phyloP scores from a whole-genome alignment of 2,888 invertebrate species.

The Prenolepis imparis region DNA sequence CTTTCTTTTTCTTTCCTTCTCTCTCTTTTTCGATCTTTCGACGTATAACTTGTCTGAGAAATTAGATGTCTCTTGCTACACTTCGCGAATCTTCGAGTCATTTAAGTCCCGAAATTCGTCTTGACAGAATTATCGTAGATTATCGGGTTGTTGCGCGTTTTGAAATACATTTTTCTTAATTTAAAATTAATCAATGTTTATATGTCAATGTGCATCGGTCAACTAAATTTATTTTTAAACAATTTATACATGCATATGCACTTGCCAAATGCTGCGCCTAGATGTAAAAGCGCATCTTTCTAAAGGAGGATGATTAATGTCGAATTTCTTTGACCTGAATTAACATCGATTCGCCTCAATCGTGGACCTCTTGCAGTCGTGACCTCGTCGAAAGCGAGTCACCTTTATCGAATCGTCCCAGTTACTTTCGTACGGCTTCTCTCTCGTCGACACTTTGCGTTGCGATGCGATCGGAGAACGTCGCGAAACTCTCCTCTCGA shows the following conservation, averaged over 20 bases:
- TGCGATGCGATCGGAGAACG: conserved; percentile 56
- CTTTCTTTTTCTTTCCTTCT: neutral
- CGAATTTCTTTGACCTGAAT: conserved; percentile 14
- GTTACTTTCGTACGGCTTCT: conserved; percentile 70
- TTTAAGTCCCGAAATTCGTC: conserved; percentile 14
- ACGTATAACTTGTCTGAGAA: conserved; percentile 20
- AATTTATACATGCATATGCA: neutral
- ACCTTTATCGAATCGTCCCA: conserved; percentile 66
- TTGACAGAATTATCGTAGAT: neutral
- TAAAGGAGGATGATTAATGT: neutral
- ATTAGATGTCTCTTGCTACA: conserved; percentile 4
- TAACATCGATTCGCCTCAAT: neutral
- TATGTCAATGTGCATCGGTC: neutral
- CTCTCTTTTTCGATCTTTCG: neutral
- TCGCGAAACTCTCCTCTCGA: conserved; percentile 58
- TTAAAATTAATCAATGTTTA: neutral
- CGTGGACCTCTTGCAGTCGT: neutral
- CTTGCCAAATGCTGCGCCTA: neutral
- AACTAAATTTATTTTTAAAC: neutral
- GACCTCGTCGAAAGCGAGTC: conserved; percentile 57
- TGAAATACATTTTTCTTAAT: neutral
- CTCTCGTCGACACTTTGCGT: conserved; percentile 49
- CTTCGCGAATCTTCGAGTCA: neutral
- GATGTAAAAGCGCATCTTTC: neutral
- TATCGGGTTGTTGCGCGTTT: neutral